Conservation (phyloP, 2,113 vertebrate genomes). For the Colius striatus region DNA sequence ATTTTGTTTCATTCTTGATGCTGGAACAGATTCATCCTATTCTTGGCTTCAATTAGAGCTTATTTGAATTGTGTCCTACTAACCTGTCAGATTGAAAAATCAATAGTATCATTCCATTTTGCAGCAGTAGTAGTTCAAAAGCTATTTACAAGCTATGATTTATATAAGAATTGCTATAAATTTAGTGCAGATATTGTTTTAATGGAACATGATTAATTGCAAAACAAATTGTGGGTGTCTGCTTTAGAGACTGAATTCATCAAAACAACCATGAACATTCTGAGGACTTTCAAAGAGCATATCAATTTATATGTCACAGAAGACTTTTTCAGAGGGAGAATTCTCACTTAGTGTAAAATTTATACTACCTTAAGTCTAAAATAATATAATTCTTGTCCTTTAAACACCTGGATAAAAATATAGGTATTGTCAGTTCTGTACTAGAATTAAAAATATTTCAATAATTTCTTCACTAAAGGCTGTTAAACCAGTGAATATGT, state of each 20-base stretch:
- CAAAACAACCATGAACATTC: not conserved
- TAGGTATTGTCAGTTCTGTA: not conserved
- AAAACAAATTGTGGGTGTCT: slow-evolving; percentile 2
- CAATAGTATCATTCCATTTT: slow-evolving; percentile 42
- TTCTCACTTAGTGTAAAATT: not conserved
- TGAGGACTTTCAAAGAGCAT: not conserved
- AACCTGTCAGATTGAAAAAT: slow-evolving; percentile 68
- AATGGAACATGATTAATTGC: slow-evolving; percentile 40
- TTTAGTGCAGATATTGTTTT: slow-evolving; percentile 39
- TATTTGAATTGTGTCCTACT: slow-evolving; percentile 5
- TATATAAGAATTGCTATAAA: slow-evolving; percentile 46
- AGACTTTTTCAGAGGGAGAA: not conserved
- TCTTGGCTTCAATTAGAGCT: slow-evolving; percentile 48
- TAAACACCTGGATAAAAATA: not conserved
- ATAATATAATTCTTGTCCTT: not conserved
- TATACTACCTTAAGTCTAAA: not conserved
- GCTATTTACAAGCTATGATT: slow-evolving; percentile 28
- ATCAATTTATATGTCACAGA: not conserved
- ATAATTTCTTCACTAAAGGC: not conserved
- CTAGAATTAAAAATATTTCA: not conserved
- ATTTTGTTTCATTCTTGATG: slow-evolving; percentile 49
- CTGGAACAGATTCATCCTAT: slow-evolving; percentile 27
- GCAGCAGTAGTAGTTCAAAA: slow-evolving; percentile 34
- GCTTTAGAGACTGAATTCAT: not conserved
- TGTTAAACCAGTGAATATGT: not conserved